A percentile compares a stretch with the other conserved stretches of the same genome.
Conservation (phyloP, 2,888 invertebrate genomes). For the Dendrolimus pini region DNA sequence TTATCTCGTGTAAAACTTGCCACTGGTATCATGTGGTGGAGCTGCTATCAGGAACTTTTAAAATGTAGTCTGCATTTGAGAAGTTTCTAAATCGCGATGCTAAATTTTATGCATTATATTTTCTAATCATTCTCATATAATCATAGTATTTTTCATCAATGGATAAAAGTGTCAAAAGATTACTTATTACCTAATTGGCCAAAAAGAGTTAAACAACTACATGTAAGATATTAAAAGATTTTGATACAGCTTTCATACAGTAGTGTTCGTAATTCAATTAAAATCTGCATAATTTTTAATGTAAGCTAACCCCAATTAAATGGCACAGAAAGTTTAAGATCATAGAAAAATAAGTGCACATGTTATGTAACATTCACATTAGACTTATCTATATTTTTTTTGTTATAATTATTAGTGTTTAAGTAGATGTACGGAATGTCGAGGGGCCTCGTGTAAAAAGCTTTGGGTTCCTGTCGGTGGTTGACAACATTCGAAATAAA, state of each 20-base stretch:
- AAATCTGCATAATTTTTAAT: constrained; percentile 16
- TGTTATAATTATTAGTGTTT: constrained; percentile 55
- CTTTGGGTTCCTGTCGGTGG: constrained; percentile 17
- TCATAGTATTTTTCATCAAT: too few relatives aligned
- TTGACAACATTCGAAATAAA: constrained; percentile 17
- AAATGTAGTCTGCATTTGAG: too few relatives aligned
- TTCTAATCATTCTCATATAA: too few relatives aligned
- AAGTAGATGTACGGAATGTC: constrained; percentile 45
- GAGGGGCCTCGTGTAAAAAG: constrained; percentile 39
- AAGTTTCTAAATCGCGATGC: too few relatives aligned
- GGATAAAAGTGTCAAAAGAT: too few relatives aligned
- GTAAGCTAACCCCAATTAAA: constrained; percentile 40
- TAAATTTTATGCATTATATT: too few relatives aligned
- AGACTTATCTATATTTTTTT: constrained; percentile 70
- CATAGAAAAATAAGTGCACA: constrained; percentile 60
- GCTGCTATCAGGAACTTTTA: too few relatives aligned
- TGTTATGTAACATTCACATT: constrained; percentile 70
- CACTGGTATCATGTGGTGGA: too few relatives aligned
- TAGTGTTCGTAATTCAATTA: constrained; percentile 13
- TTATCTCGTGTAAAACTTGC: too few relatives aligned
- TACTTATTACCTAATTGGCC: neutral
- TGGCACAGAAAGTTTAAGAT: constrained; percentile 51
- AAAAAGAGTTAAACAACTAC: constrained; percentile 9
- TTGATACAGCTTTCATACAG: constrained; percentile 42
- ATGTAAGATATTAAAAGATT: constrained; percentile 21